Evolutionary conservation across 2,113 vertebrate genomes (phyloP), one percentile per base, ranked within the genome.

Genomic region (Tachysurus vachellii): DNA sequence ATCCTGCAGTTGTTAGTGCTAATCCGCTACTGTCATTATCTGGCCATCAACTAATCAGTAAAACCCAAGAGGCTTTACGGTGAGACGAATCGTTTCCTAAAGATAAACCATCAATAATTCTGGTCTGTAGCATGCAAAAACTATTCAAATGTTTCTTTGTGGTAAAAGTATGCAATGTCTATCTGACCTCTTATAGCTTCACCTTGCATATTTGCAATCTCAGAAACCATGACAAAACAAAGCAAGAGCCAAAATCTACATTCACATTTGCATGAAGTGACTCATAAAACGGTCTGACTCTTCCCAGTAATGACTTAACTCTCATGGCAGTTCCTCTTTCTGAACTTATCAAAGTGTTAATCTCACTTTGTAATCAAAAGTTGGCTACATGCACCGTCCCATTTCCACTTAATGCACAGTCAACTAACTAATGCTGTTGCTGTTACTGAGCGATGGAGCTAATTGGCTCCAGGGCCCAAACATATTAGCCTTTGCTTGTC

Each of bases 311-410:
- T 76, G 79, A 87, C 50, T 62, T 44, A 50, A 64, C 14, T 84
- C 71, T 54, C 11, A 31, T 44, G 50, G 50, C 54, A 90, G 90
- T 91, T 91, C 90, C 90, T 91, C 89, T 90, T 91, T 91, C 75
- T 83, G 21, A 8, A 70, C 13, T 68, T 82, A 26, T 83, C 61
- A 16, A 61, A 56, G 79, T 62, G 50, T 53, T 83, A 86, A 88
- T 90, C 87, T 88, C 21, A 54, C 12, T 17, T 84, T 82, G 64
- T 44, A 36, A 88, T 86, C 85, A 90, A 68, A 83, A 44, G 50
- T 12, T 84, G 28, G 28, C 42, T 12, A 5, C 80, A 82, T 86
- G 50, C 59, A 80, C n/a, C 13, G 19, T 77, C 42, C 84, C 70
- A 87, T 21, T 79, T 44, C 56, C 44, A 76, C 36, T 66, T 79